phyloP scores from a whole-genome alignment of 2,888 invertebrate genomes.

The Endomychus coccineus region DNA sequence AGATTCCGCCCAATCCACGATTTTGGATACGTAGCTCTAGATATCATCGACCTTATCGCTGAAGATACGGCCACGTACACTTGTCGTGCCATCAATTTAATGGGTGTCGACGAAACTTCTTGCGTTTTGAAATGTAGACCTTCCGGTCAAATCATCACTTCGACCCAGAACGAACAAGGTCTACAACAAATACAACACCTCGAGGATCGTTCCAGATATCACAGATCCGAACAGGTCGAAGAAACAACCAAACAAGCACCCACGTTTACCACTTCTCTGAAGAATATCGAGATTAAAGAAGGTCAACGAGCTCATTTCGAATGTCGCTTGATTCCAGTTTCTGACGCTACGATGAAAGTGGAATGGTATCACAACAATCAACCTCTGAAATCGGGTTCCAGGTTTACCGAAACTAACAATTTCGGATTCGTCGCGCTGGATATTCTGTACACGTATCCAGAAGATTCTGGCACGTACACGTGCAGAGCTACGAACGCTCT shows the following conservation, averaged over 20 bases:
- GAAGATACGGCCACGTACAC: slow-evolving; percentile 94
- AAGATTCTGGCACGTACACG: slow-evolving; percentile 94
- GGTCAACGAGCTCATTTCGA: slow-evolving; percentile 93
- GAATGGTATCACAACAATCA: slow-evolving; percentile 93
- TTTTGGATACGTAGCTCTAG: slow-evolving; percentile 96
- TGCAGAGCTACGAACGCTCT: slow-evolving; percentile 86
- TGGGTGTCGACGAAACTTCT: slow-evolving; percentile 81
- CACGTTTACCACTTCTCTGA: slow-evolving; percentile 85
- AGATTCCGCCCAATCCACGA: slow-evolving; percentile 95
- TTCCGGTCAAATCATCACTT: slow-evolving; percentile 73
- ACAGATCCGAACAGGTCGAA: slow-evolving; percentile 66
- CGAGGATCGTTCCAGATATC: slow-evolving; percentile 76
- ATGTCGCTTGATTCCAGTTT: slow-evolving; percentile 87
- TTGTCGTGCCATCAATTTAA: slow-evolving; percentile 82
- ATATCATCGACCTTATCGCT: slow-evolving; percentile 90
- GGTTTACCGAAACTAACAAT: slow-evolving; percentile 93
- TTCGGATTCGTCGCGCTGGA: slow-evolving; percentile 97
- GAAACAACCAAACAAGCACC: slow-evolving; percentile 87
- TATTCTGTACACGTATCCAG: slow-evolving; percentile 90
- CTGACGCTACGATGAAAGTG: slow-evolving; percentile 86
- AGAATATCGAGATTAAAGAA: slow-evolving; percentile 88
- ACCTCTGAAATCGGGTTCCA: slow-evolving; percentile 85
- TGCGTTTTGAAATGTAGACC: slow-evolving; percentile 67
- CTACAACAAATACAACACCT: slow-evolving; percentile 83
- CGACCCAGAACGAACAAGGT: slow-evolving; percentile 81